Conservation (phyloP, 2,888 invertebrate genomes). For the Rhagonycha fulva region DNA sequence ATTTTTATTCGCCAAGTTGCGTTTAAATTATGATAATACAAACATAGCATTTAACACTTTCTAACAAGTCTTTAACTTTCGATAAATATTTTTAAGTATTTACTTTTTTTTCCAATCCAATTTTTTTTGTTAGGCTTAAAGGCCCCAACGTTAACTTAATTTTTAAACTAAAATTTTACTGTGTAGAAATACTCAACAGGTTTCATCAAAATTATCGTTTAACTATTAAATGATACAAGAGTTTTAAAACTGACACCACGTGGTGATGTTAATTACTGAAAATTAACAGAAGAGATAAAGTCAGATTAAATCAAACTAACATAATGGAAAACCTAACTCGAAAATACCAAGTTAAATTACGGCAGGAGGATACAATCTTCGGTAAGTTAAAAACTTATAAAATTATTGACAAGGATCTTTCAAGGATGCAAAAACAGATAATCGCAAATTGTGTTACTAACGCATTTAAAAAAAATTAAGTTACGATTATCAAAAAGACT, state of each 20-base stretch:
- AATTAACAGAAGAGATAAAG: neutral
- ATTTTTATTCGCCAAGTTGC: neutral
- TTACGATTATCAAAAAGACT: neutral
- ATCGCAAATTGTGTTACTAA: neutral
- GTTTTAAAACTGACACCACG: neutral
- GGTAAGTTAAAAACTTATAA: neutral
- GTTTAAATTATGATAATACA: neutral
- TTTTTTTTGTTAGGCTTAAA: neutral
- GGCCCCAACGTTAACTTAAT: neutral
- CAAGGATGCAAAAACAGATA: neutral
- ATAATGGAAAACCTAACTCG: neutral
- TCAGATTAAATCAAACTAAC: neutral
- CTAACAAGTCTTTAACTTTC: neutral
- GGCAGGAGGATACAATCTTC: neutral
- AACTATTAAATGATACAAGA: neutral
- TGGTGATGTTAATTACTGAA: neutral
- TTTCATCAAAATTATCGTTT: neutral
- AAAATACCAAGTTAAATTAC: neutral
- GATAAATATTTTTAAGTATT: neutral
- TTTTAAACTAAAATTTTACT: neutral
- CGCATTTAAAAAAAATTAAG: neutral
- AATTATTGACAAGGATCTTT: neutral
- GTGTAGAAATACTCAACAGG: neutral
- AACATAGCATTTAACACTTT: neutral
- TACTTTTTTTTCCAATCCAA: neutral